Percentiles rank a stretch among this genome's conserved stretches.
Conservation (phyloP, 2,797 vertebrate species). For the Molossus alvarezi region DNA sequence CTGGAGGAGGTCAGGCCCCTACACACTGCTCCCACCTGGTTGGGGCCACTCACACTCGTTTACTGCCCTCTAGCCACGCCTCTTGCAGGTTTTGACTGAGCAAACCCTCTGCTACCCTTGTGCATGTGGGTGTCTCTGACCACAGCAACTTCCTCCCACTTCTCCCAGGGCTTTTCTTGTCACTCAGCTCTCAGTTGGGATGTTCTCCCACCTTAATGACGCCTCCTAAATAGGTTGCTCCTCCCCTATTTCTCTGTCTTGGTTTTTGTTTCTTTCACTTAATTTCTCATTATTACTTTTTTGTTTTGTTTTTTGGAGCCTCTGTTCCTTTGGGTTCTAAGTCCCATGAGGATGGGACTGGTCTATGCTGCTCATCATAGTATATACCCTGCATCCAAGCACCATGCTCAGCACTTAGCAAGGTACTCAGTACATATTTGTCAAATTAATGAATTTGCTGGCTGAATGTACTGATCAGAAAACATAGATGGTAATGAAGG, state of each 20-base stretch:
- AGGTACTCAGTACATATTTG: neutral
- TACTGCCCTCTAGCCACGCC: neutral
- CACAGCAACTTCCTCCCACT: neutral
- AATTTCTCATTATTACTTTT: constrained; percentile 29
- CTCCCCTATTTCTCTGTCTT: neutral
- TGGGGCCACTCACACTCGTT: neutral
- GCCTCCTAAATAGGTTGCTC: neutral
- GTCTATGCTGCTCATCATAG: neutral
- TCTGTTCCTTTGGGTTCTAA: constrained; percentile 13
- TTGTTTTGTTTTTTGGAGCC: neutral
- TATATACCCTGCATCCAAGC: neutral
- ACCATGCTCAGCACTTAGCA: neutral
- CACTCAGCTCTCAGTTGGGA: neutral
- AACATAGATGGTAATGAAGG: neutral
- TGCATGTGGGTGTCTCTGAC: neutral
- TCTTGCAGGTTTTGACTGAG: neutral
- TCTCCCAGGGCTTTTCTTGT: neutral
- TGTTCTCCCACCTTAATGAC: neutral
- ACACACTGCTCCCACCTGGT: neutral
- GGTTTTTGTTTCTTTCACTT: neutral
- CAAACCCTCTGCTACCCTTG: neutral
- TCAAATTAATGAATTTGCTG: neutral
- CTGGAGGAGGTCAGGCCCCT: neutral
- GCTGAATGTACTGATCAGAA: constrained; percentile 15
- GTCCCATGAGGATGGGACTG: neutral